Evolutionary conservation across 1,140 invertebrate species (phyloP).

Genomic region (Macrocentrus cingulum): DNA sequence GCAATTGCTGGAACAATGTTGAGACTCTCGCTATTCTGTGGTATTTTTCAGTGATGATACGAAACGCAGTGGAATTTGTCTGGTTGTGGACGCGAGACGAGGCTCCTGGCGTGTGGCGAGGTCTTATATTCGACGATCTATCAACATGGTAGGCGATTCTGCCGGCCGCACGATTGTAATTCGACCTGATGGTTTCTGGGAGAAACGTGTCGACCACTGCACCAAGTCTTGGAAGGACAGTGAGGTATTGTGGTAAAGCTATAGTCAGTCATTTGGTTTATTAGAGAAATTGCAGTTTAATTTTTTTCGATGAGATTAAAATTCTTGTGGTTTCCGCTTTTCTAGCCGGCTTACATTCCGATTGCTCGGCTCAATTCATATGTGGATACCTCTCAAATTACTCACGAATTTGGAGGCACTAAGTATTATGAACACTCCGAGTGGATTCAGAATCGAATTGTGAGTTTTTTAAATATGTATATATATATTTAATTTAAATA

Average conservation of each 20-base stretch:
- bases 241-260: slow-evolving; percentile 56
- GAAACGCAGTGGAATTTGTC: slow-evolving; percentile 60
- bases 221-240: slow-evolving; percentile 66
- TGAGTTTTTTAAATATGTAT: slow-evolving; percentile 56
- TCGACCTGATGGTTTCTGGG: slow-evolving; percentile 73
- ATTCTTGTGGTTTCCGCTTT: slow-evolving; percentile 10
- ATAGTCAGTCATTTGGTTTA: background rate
- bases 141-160: slow-evolving; percentile 57
- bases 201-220: slow-evolving; percentile 72
- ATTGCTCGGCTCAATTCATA: slow-evolving; percentile 69
- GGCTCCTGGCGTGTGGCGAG: slow-evolving; percentile 66
- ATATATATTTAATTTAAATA: too few relatives aligned
- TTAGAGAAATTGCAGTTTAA: background rate
- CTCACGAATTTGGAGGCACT: slow-evolving; percentile 77
- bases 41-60: slow-evolving; percentile 52
- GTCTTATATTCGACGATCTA: slow-evolving; percentile 63
- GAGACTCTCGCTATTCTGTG: slow-evolving; percentile 3
- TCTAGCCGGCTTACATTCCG: slow-evolving; percentile 67
- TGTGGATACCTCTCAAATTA: slow-evolving; percentile 72
- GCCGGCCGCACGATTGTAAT: slow-evolving; percentile 65
- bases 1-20: too few relatives aligned
- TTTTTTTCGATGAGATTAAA: slow-evolving; percentile 3
- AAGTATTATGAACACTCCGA: slow-evolving; percentile 76
- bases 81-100: slow-evolving; percentile 68
- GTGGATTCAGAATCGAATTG: slow-evolving; percentile 83